Percentiles rank a stretch among this genome's conserved stretches.
Conservation (phyloP, 1,140 invertebrate genomes). For the Diabrotica undecimpunctata region DNA sequence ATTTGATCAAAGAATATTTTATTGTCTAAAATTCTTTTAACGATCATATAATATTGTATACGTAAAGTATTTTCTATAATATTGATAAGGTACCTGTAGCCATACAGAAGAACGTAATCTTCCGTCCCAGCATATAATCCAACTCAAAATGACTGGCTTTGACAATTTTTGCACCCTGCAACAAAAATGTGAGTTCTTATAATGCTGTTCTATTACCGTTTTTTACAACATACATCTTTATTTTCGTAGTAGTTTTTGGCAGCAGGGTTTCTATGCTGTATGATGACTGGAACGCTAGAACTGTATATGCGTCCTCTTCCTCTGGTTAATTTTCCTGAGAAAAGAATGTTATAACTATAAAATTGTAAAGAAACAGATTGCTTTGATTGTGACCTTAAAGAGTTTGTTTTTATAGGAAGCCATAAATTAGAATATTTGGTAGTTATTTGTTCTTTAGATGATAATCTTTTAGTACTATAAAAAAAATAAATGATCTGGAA, state of each 20-base stretch:
- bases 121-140: constrained; percentile 88
- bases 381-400: too few species aligned
- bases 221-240: constrained; percentile 64
- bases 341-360: neutral
- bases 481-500: too few species aligned
- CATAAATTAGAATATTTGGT: neutral
- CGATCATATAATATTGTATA: neutral
- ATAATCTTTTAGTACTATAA: too few species aligned
- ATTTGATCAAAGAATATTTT: neutral
- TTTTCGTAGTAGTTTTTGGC: constrained; percentile 67
- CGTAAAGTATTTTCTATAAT: neutral
- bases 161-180: constrained; percentile 84
- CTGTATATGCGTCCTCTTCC: constrained; percentile 52
- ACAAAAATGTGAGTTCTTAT: constrained; percentile 18
- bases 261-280: constrained; percentile 62
- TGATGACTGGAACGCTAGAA: constrained; percentile 58
- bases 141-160: constrained; percentile 88
- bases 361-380: too few species aligned
- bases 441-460: neutral
- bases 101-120: constrained; percentile 87
- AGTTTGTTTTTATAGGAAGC: neutral
- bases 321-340: constrained; percentile 10
- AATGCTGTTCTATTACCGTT: neutral
- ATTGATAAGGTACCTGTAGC: constrained; percentile 73
- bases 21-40: neutral